Evolutionary conservation across 2,888 invertebrate species (phyloP), one percentile per base, ranked within the genome.

Genomic region (Heliconius ethilla): DNA sequence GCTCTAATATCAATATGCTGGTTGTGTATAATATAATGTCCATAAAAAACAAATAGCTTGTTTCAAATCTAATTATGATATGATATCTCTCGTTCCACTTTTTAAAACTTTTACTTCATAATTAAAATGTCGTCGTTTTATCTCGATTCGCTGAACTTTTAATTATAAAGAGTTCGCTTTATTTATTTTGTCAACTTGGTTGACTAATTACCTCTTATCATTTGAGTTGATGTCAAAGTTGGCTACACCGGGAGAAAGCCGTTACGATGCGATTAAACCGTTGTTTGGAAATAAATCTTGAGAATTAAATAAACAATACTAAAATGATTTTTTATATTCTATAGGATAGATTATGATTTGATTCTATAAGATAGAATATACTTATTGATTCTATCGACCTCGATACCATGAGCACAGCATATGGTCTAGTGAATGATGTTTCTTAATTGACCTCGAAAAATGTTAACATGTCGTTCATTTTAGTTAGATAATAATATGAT

Each of bases 381-480:
- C 4, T 33, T 72, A 72, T 75, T 67, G 59, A 66, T 72, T 72
- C 55, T 72, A 78, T 72, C 72, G 72, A 55, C 59, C 72, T 59
- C 37, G 55, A 72, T 33, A n/a, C 70, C 70, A 72, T 72, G 55
- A 55, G 70, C 33, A 59, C 37, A 37, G 59, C 72, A 72, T 72
- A 59, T 72, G 72, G 59, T 72, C 70, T 33, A n/a, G 29, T 72
- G 70, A 72, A 72, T 59, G 51, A 33, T 33, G n/a, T 72, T 72
- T 33, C 55, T 59, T 59, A 72, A 51, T 29, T 70, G 51, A 72
- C 72, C 72, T 72, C 33, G 33, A 59, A 72, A 72, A 72, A 55
- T 40, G 67, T 59, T n/a, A 33, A 59, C 72, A 25, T 72, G 55
- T 55, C 59, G 72, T 37, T 59, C 55, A 15, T 72, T n/a, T 74